Base-by-base conservation (phyloP, 1,140 invertebrate species). In the Lucilia cuprina region DNA sequence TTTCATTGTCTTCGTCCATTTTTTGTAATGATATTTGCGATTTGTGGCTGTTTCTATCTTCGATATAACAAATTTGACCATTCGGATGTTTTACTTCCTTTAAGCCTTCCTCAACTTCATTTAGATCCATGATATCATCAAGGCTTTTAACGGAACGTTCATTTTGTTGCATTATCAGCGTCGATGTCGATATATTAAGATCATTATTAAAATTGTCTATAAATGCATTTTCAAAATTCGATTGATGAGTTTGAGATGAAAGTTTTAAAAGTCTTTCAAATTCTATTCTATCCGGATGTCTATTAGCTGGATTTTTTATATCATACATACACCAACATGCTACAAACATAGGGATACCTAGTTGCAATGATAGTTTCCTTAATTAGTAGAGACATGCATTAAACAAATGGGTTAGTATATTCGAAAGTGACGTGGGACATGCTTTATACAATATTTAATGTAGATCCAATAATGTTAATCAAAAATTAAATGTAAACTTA, bases 291-390 rank as follows among this genome's bases (percentile, higher is more conserved):
- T 88, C 87, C 10, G 87, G 87, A 74, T 90, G 89, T 13, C 86
- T 86, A 83, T 88, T 87, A 34, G 82, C 65, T 1, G 86, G 86
- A 85, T 90, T 88, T 82, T 85, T 87, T 65, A 86, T 85, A 82
- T 88, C 89, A 83, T 90, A 89, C 50, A 90, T 86, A 86, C 87
- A 90, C 88, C 89, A 89, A 86, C 89, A 90, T 86, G 87, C 87
- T 86, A 90, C 85, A 82, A 87, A 90, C 82, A 89, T 88, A 75
- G 89, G 89, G n/a, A 90, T 84, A 85, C 89, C 89, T 90, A 88
- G 8, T 83, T 83, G 85, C 19, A 70, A 65, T 84, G 30, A 65
- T 70, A 60, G 83, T 84, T 82, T 13, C 13, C 47, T 21, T 41
- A 25, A 82, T 74, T 74, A 82, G 41, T 55, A 84, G 83, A 74